A percentile compares a stretch with the other conserved stretches of the same genome.
Conservation (phyloP, 2,888 invertebrate species). For the Ethmia dodecea region DNA sequence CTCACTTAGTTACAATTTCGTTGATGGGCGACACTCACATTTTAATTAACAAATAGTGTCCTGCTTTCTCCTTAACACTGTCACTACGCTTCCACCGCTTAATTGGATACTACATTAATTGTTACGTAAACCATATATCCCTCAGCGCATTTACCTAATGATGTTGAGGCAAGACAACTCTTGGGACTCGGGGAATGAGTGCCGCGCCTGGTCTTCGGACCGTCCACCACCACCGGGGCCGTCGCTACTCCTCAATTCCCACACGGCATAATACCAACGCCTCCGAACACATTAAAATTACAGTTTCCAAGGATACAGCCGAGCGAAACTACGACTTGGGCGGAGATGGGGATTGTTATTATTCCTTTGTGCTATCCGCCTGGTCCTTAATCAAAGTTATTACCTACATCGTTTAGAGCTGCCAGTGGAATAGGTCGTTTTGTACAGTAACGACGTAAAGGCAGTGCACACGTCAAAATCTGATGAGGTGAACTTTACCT, state of each 20-base stretch:
- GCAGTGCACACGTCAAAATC: constrained; percentile 14
- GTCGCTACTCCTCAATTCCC: constrained; percentile 44
- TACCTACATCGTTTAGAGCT: constrained; percentile 47
- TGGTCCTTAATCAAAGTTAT: constrained; percentile 69
- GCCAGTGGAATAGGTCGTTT: constrained; percentile 38
- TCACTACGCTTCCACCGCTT: too few relatives aligned
- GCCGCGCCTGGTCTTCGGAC: constrained; percentile 25
- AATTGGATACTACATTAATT: too few relatives aligned
- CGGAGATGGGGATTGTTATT: constrained; percentile 64
- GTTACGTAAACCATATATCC: too few relatives aligned
- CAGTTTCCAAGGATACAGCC: constrained; percentile 65
- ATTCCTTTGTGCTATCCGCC: constrained; percentile 61
- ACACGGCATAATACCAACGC: constrained; percentile 52
- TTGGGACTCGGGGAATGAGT: constrained; percentile 21
- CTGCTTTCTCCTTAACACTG: too few relatives aligned
- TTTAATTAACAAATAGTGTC: too few relatives aligned
- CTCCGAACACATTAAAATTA: constrained; percentile 72
- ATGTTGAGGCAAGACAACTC: constrained; percentile 22
- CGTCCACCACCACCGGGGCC: constrained; percentile 35
- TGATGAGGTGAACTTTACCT: too few relatives aligned
- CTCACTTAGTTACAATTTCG: too few relatives aligned
- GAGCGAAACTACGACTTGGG: constrained; percentile 54
- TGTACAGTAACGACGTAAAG: constrained; percentile 24
- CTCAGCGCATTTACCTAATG: constrained; percentile 36
- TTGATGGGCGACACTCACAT: too few relatives aligned